Evolutionary conservation across 2,113 vertebrate genomes (phyloP), one percentile per base, ranked within the genome.

Genomic region (Rostratula benghalensis): DNA sequence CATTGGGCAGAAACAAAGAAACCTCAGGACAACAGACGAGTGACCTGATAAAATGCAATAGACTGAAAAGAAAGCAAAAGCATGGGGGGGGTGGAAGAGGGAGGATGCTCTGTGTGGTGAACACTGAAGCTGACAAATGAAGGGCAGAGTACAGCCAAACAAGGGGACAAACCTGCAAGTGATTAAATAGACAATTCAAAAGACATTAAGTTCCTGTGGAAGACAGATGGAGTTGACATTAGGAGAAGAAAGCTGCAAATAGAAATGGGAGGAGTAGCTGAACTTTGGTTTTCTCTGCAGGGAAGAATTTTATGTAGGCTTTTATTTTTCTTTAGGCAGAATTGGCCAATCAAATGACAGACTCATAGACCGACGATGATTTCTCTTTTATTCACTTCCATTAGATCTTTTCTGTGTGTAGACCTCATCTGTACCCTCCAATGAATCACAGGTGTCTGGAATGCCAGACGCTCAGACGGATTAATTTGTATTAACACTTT

Each of bases 151-250:
- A 41, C 54, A 80, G 48, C 68, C 87, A 83, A 68, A 79, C 43
- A 80, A 84, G 48, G 65, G 79, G 89, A 94, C n/a, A 86, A 82
- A 90, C 60, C 22, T 78, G 86, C 37, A 76, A 89, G 69, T 93
- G 92, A 96, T 96, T 97, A 96, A 97, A 93, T 53, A 95, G 93
- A 93, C 90, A 67, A 86, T 95, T 95, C 83, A 93, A 95, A 95
- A 94, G 90, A 90, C 54, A 89, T 88, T 95, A 93, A 76, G 61
- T 87, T 91, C 43, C 51, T 16, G 37, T 80, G 68, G 84, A 92
- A 96, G 87, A 96, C 65, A 95, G 94, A 95, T 96, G 89, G 95
- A 93, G 70, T 86, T 94, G 84, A 95, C 80, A 85, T 96, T 97
- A 96, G 54, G 48, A 89, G 73, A 93, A 88, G 92, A 93, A 94